Percentiles rank a stretch among this genome's conserved stretches.
Evolutionary conservation across 2,888 invertebrate species (phyloP).

Genomic region (Dromius quadrimaculatus): DNA sequence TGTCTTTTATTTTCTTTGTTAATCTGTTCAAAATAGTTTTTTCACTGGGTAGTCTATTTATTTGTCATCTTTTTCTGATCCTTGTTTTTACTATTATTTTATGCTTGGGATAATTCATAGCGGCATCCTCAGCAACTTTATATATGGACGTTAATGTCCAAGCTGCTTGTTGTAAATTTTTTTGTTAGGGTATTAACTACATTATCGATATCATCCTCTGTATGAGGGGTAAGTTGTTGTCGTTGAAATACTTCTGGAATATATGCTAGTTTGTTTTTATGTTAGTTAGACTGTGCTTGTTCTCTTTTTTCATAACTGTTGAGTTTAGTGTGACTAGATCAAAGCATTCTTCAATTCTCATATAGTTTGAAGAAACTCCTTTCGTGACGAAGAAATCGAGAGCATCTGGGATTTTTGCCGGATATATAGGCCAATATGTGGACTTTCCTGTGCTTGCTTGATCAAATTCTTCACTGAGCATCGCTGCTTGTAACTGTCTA

Average conservation of each 20-base stretch:
- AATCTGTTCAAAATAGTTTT: background rate
- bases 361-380: no score
- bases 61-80: background rate
- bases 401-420: background rate
- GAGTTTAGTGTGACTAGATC: no score
- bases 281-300: no score
- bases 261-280: no score
- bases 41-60: background rate
- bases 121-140: no score
- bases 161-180: no score
- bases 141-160: no score
- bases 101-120: no score
- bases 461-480: background rate
- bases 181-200: background rate
- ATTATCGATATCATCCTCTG: background rate
- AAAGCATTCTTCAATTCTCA: no score
- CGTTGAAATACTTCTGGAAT: background rate
- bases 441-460: background rate
- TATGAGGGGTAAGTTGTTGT: constrained; percentile 36
- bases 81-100: no score
- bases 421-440: background rate
- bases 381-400: no score
- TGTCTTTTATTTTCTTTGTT: background rate
- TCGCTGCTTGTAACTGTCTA: background rate
- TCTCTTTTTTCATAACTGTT: no score